Evolutionary conservation across 2,888 invertebrate species (phyloP).

Genomic region (Lasioglossum leucozonium): DNA sequence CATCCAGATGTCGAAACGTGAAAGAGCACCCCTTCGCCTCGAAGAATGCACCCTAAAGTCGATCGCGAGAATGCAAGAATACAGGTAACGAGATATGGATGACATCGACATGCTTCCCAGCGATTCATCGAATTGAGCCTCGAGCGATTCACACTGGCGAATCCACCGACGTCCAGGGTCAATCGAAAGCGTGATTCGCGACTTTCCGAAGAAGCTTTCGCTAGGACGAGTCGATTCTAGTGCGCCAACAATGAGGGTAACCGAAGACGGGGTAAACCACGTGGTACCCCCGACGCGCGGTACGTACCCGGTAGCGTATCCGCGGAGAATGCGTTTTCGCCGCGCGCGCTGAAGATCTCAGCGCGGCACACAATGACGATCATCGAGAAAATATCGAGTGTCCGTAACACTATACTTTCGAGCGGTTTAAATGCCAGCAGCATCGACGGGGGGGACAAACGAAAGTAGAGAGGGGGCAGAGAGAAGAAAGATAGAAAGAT

Average conservation of each 20-base stretch:
- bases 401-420: constrained; percentile 83
- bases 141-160: background rate
- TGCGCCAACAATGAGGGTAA: constrained; percentile 65
- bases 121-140: background rate
- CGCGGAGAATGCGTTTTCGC: constrained; percentile 57
- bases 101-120: background rate
- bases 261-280: constrained; percentile 80
- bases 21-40: background rate
- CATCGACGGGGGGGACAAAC: constrained; percentile 25
- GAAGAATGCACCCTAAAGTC: background rate
- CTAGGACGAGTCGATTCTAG: background rate
- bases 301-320: constrained; percentile 64
- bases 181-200: background rate
- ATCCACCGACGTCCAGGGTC: background rate
- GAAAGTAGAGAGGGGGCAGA: background rate
- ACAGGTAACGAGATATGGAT: background rate
- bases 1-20: background rate
- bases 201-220: background rate
- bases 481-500: constrained; percentile 14
- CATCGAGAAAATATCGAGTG: constrained; percentile 84
- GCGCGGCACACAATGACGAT: constrained; percentile 81
- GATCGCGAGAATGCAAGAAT: background rate
- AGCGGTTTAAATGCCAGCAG: constrained; percentile 80
- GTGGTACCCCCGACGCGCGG: constrained; percentile 48
- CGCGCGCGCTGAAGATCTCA: constrained; percentile 61